A percentile compares a stretch with the other conserved stretches of the same genome.
These are phyloP conservation scores for Anagyrus pseudococci DNA, from an alignment of 2,888 invertebrate genomes.

Conservation along the genomic window DNA sequence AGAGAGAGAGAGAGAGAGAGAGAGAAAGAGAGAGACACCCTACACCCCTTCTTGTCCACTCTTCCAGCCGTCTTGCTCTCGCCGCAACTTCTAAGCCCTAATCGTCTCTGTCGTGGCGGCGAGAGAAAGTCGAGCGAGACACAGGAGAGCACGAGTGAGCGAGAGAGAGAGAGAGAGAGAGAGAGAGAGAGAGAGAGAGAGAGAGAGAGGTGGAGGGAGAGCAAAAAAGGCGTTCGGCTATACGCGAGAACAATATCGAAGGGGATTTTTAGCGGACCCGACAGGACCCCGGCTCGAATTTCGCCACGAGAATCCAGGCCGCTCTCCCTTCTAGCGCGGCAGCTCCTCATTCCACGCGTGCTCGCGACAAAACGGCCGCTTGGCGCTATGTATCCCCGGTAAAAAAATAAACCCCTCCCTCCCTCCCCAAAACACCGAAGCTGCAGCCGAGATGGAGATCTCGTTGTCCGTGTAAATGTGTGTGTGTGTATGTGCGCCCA, in stretches of 20 bases:
- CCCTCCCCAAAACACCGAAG: slow-evolving; percentile 7
- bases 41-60: slow-evolving; percentile 17
- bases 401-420: not conserved
- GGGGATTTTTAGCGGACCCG: slow-evolving; percentile 28
- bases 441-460: slow-evolving; percentile 28
- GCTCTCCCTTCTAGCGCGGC: not conserved
- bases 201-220: not conserved
- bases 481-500: not conserved
- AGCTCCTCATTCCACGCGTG: slow-evolving; percentile 9
- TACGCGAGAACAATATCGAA: slow-evolving; percentile 33
- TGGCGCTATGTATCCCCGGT: not conserved
- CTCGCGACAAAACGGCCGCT: slow-evolving; percentile 21
- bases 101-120: slow-evolving; percentile 14
- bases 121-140: slow-evolving; percentile 6
- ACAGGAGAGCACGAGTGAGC: not conserved
- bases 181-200: not conserved
- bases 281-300: no score
- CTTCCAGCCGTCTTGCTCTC: not conserved
- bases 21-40: not conserved
- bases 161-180: not conserved
- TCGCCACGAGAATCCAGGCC: slow-evolving; percentile 14
- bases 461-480: not conserved
- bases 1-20: not conserved
- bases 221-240: slow-evolving; percentile 25
- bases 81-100: slow-evolving; percentile 13